phyloP scores from a whole-genome alignment of 1,140 invertebrate genomes.

The Sinonovacula constricta region DNA sequence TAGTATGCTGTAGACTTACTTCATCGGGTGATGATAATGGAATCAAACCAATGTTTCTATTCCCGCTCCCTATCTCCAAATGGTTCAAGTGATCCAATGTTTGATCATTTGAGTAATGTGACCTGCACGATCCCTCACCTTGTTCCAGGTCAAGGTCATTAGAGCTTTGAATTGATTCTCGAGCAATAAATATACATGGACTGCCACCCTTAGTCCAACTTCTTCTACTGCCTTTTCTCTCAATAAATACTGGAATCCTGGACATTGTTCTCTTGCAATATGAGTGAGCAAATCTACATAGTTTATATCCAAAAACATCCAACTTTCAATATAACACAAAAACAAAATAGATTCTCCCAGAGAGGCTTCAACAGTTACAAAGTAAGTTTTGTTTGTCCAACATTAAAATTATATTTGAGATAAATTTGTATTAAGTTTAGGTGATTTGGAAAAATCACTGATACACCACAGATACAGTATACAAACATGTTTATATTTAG shows the following conservation, averaged over 20 bases:
- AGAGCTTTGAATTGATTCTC: constrained; percentile 29
- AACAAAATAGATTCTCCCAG: too few relatives aligned
- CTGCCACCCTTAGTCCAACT: constrained; percentile 14
- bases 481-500: too few relatives aligned
- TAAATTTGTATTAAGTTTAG: too few relatives aligned
- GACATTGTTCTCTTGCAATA: too few relatives aligned
- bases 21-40: background rate
- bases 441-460: too few relatives aligned
- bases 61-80: background rate
- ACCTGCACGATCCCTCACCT: background rate
- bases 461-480: too few relatives aligned
- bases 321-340: too few relatives aligned
- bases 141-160: constrained; percentile 6
- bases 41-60: background rate
- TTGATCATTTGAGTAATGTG: background rate
- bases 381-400: too few relatives aligned
- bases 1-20: constrained; percentile 3
- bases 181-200: constrained; percentile 44
- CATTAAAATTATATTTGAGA: too few relatives aligned
- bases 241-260: constrained; percentile 48
- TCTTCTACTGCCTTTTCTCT: constrained; percentile 28
- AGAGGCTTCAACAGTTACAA: too few relatives aligned
- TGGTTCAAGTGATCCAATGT: background rate
- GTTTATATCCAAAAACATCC: too few relatives aligned
- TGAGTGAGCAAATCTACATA: too few relatives aligned